phyloP scores from a whole-genome alignment of 1,140 invertebrate species.

The Laupala kohalensis region DNA sequence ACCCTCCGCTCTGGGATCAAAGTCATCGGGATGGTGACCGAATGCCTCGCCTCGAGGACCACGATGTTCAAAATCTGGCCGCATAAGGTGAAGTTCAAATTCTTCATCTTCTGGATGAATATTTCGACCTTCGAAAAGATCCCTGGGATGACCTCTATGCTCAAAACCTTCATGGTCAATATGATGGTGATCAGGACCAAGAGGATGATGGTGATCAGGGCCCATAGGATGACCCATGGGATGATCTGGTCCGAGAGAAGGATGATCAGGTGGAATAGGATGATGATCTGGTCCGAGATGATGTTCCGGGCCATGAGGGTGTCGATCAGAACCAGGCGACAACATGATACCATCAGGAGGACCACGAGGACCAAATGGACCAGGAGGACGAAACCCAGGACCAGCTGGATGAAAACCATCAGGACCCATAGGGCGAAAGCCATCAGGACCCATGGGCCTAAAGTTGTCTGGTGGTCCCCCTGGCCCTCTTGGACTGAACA shows the following conservation, averaged over 20 bases:
- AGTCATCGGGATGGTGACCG: constrained; percentile 11
- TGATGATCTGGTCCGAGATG: background rate
- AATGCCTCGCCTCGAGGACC: background rate
- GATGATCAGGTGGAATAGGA: constrained; percentile 1
- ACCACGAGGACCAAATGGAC: background rate
- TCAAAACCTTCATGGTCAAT: constrained; percentile 9
- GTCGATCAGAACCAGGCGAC: background rate
- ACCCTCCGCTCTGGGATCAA: constrained; percentile 16
- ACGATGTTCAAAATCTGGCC: background rate
- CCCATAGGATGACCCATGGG: background rate
- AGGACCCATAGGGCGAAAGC: constrained; percentile 23
- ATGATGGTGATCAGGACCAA: constrained; percentile 1
- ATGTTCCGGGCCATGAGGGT: background rate
- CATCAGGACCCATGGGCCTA: constrained; percentile 19
- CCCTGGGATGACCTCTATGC: background rate
- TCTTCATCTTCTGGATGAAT: background rate
- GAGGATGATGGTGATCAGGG: background rate
- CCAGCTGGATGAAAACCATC: background rate
- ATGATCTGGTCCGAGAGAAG: background rate
- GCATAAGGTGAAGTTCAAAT: background rate
- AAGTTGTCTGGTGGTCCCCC: constrained; percentile 23
- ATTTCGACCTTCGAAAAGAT: background rate
- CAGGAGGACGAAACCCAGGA: constrained; percentile 4
- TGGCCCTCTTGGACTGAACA: constrained; percentile 5
- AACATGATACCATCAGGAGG: constrained; percentile 5